Evolutionary conservation across 1,140 invertebrate species (phyloP).

Genomic region (Drosophila pachea): DNA sequence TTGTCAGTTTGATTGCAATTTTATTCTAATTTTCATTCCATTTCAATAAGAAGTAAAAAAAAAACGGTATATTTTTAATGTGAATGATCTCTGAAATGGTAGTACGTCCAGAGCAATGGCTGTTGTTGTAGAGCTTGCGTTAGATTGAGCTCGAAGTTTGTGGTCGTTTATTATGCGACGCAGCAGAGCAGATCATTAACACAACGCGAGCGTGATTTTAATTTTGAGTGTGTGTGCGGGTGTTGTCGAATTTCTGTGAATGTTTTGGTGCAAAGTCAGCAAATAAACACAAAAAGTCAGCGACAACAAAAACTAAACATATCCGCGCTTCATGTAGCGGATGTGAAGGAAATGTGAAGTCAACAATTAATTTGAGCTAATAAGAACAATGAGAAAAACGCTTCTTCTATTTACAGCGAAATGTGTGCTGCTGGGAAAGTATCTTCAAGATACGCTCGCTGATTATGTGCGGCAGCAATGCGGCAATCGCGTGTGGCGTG

Average conservation of each 20-base stretch:
- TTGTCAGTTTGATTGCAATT: too few relatives aligned
- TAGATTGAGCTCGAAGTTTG: slow-evolving; percentile 12
- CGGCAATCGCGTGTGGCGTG: slow-evolving; percentile 21
- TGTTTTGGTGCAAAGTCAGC: slow-evolving; percentile 10
- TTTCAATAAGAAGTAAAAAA: too few relatives aligned
- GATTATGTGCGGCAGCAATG: slow-evolving; percentile 26
- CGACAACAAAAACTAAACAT: slow-evolving; percentile 41
- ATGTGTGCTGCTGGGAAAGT: slow-evolving; percentile 14
- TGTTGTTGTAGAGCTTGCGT: slow-evolving; percentile 4
- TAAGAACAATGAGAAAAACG: slow-evolving; percentile 18
- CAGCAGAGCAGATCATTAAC: slow-evolving; percentile 64
- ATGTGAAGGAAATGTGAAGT: slow-evolving; percentile 40
- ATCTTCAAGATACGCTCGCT: slow-evolving; percentile 37
- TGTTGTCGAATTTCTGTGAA: neutral
- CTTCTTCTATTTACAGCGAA: neutral
- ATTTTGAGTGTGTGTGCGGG: slow-evolving; percentile 2
- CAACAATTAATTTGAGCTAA: slow-evolving; percentile 44
- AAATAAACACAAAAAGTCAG: slow-evolving; percentile 10
- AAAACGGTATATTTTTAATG: too few relatives aligned
- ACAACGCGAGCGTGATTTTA: slow-evolving; percentile 8
- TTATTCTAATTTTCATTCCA: neutral
- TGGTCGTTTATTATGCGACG: slow-evolving; percentile 49
- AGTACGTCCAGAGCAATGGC: neutral
- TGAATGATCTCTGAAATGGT: slow-evolving; percentile 1
- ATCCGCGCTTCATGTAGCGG: slow-evolving; percentile 39